phyloP scores from a whole-genome alignment of 2,113 vertebrate genomes.

The Thalassarche chlororhynchos region DNA sequence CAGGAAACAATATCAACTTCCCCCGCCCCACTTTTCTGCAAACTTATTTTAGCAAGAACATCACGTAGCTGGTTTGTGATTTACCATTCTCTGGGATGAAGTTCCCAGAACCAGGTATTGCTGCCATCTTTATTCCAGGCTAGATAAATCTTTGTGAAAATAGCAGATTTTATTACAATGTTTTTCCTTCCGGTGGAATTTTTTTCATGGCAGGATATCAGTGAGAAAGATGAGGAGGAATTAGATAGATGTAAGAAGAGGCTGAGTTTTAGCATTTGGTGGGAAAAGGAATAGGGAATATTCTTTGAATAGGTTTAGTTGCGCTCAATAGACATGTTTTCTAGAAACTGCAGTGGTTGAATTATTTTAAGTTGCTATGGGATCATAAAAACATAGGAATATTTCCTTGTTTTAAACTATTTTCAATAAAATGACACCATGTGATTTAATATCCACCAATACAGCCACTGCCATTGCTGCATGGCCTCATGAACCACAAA shows the following conservation, averaged over 20 bases:
- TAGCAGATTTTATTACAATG: neutral
- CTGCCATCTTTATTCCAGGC: neutral
- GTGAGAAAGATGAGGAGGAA: neutral
- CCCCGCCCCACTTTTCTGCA: neutral
- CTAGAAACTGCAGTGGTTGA: neutral
- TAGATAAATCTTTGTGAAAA: neutral
- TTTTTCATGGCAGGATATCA: neutral
- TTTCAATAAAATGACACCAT: neutral
- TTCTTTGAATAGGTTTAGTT: neutral
- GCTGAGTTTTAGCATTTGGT: neutral
- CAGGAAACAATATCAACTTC: neutral
- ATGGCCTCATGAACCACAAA: accelerated
- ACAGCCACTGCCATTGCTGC: neutral
- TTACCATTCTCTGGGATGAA: neutral
- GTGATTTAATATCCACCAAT: neutral
- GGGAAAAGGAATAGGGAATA: neutral
- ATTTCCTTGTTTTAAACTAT: neutral
- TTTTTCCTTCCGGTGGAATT: neutral
- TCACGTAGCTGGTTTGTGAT: neutral
- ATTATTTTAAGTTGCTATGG: neutral
- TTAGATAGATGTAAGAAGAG: neutral
- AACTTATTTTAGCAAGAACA: neutral
- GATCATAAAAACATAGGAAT: neutral
- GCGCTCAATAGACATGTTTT: neutral
- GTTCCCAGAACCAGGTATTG: neutral